These are phyloP conservation scores for Schizothorax lantsangensis DNA, from an alignment of 2,797 vertebrate species.

Conservation along the genomic window DNA sequence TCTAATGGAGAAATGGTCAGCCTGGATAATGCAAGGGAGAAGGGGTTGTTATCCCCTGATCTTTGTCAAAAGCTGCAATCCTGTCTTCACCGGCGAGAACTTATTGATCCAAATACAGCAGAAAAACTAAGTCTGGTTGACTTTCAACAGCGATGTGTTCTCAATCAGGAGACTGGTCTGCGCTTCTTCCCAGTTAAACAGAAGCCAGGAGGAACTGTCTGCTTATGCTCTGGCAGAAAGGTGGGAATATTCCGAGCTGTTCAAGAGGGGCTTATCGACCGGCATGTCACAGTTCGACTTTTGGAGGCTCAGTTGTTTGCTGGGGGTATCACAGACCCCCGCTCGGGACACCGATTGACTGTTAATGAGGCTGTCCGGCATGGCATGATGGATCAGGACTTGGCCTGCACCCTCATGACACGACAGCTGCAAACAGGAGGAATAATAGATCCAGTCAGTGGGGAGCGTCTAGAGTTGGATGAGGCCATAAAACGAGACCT, in stretches of 20 bases:
- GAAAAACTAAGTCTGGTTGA: constrained; percentile 84
- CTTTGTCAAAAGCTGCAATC: constrained; percentile 77
- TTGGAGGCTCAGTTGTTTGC: constrained; percentile 95
- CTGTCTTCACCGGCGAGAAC: constrained; percentile 73
- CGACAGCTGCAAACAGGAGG: constrained; percentile 89
- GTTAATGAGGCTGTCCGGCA: constrained; percentile 84
- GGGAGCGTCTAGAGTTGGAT: constrained; percentile 84
- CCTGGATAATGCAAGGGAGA: constrained; percentile 80
- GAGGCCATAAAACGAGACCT: constrained; percentile 84
- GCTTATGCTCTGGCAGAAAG: constrained; percentile 85
- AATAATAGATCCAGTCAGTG: constrained; percentile 82
- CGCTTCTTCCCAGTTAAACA: constrained; percentile 89
- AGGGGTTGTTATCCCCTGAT: constrained; percentile 72
- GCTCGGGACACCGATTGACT: constrained; percentile 87
- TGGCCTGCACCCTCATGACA: constrained; percentile 85
- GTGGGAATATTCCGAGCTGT: constrained; percentile 89
- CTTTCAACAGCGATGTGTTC: constrained; percentile 83
- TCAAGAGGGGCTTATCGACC: constrained; percentile 92
- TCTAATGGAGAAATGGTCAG: constrained; percentile 69
- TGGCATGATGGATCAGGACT: constrained; percentile 88
- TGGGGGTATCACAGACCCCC: constrained; percentile 91
- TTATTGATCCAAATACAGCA: constrained; percentile 94
- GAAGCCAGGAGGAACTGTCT: constrained; percentile 86
- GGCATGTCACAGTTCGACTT: constrained; percentile 82
- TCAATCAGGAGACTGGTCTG: constrained; percentile 81